Evolutionary conservation across 2,888 invertebrate genomes (phyloP).

Genomic region (Macaria notata): DNA sequence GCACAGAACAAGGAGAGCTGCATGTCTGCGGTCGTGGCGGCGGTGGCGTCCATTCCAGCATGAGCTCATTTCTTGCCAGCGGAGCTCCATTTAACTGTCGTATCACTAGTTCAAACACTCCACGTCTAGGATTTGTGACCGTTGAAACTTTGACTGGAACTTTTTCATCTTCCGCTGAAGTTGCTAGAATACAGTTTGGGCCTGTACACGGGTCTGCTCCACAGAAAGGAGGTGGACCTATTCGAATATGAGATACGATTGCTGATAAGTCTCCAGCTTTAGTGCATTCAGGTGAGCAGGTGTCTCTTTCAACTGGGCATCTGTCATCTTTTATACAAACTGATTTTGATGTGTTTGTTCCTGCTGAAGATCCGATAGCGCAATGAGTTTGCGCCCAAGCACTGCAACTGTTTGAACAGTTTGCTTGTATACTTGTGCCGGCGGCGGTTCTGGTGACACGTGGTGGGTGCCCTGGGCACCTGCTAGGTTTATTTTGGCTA

Average conservation of each 20-base stretch:
- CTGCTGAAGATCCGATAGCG: conserved; percentile 36
- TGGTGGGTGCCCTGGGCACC: conserved; percentile 1
- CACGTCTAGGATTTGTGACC: conserved; percentile 63
- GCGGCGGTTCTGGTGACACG: not conserved
- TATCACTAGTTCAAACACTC: conserved; percentile 72
- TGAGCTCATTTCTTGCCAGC: conserved; percentile 69
- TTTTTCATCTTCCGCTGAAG: conserved; percentile 47
- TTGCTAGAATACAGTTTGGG: conserved; percentile 57
- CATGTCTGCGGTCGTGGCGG: conserved; percentile 48
- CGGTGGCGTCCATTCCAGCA: conserved; percentile 76
- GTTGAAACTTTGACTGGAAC: conserved; percentile 63
- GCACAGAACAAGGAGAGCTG: conserved; percentile 40
- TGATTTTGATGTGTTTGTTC: conserved; percentile 44
- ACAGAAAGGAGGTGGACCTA: conserved; percentile 60
- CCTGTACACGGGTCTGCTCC: conserved; percentile 62
- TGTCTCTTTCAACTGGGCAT: conserved; percentile 26
- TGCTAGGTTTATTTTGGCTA: conserved; percentile 18
- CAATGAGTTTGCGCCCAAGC: conserved; percentile 44
- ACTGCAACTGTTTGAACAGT: conserved; percentile 19
- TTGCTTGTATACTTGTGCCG: conserved; percentile 17
- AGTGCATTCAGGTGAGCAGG: conserved; percentile 44
- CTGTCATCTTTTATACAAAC: conserved; percentile 56
- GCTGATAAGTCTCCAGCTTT: conserved; percentile 58
- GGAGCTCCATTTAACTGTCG: conserved; percentile 67
- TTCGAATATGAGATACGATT: conserved; percentile 65